Base-by-base conservation (phyloP, 2,797 vertebrate genomes). In the Cichlasoma orientale region DNA sequence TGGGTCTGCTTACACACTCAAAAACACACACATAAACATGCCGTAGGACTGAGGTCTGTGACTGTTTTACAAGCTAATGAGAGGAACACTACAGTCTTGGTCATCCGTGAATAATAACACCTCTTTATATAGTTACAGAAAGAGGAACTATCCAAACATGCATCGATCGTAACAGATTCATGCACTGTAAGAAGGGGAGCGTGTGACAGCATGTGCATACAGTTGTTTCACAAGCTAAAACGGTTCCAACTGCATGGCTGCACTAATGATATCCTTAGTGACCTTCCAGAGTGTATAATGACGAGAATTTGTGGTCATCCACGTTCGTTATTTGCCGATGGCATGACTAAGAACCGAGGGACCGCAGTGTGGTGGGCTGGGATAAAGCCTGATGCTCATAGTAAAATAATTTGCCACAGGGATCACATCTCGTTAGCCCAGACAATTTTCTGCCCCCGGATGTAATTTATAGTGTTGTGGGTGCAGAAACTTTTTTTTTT, bases 191-290 rank as follows among this genome's bases (percentile, higher is more conserved):
- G 47, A 36, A 84, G 53, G 57, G 38, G 80, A 75, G 56, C 10
- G 13, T 78, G 58, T 75, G 56, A 63, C 68, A 54, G 68, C 19
- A 9, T 74, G 58, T 47, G 41, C 31, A 52, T 56, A 3, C 76
- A 77, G 63, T 54, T 55, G 54, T 79, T 75, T 74, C 85, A 83
- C 82, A 82, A 82, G 73, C 63, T 66, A 63, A 61, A 58, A 33
- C 23, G 78, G 41, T 70, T 88, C 83, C 85, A 89, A 80, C 69
- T 75, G 18, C 75, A 88, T 47, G 92, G 88, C 84, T 77, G 31
- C 23, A 76, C 57, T 90, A 92, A 90, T 87, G 83, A 55, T 44
- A 84, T 76, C 83, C 77, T 87, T 58, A 54, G 57, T 81, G 87
- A 83, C 87, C 82, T 82, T 82, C 84, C 70, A 82, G 47, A 80